Evolutionary conservation across 1,140 invertebrate species (phyloP).

Genomic region (fruit fly (Drosophila melanogaster)): Release_6_plus_ISO1_MT NT_033777.3:21258501-21259000

Average conservation of each 20-base stretch:
- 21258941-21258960: conserved; percentile 92
- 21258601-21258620: conserved; percentile 43
- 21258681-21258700: conserved; percentile 30
- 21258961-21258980: conserved; percentile 92
- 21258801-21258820: conserved; percentile 6
- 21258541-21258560: conserved; percentile 79
- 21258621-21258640: conserved; percentile 37
- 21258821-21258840: conserved; percentile 12
- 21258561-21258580: conserved; percentile 63
- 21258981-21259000: conserved; percentile 92
- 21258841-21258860: conserved; percentile 21
- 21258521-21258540: conserved; percentile 50
- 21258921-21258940: conserved; percentile 80
- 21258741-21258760: conserved; percentile 67
- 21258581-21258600: conserved; percentile 61
- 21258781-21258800: conserved; percentile 68
- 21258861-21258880: conserved; percentile 5
- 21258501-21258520: conserved; percentile 68
- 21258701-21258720: conserved; percentile 49
- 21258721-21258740: conserved; percentile 74
- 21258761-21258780: conserved; percentile 78
- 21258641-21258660: conserved; percentile 30
- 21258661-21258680: conserved; percentile 34
- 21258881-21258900: background rate
- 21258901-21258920: conserved; percentile 24